Percentiles rank a stretch among this genome's conserved stretches.
Conservation (phyloP, 2,797 vertebrate species). For the Poecile montanus region DNA sequence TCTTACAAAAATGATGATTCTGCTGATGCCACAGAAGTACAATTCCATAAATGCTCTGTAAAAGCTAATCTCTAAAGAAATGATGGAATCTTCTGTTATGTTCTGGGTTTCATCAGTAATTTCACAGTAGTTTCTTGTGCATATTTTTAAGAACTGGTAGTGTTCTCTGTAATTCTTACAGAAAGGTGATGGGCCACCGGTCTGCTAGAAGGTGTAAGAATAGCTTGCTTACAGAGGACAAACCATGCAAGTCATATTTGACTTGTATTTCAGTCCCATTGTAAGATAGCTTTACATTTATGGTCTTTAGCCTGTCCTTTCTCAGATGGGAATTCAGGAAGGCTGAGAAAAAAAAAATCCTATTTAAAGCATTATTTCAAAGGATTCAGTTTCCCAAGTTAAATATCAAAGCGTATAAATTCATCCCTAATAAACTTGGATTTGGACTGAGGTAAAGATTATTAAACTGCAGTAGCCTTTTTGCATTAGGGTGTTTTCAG, state of each 20-base stretch:
- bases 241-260: neutral
- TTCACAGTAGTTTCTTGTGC: neutral
- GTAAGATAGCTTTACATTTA: neutral
- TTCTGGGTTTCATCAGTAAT: neutral
- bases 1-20: neutral
- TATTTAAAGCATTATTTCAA: neutral
- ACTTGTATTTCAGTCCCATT: neutral
- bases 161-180: neutral
- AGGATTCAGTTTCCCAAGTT: neutral
- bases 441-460: neutral
- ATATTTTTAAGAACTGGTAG: neutral
- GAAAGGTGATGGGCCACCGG: neutral
- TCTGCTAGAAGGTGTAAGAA: neutral
- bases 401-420: neutral
- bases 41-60: neutral
- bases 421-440: neutral
- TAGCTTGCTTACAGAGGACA: neutral
- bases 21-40: neutral
- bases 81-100: neutral
- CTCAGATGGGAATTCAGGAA: neutral
- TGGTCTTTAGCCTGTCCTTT: neutral
- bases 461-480: neutral
- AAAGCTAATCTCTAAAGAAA: neutral
- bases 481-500: neutral
- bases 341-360: neutral